Base-by-base conservation (phyloP, 1,140 invertebrate genomes). In the Drosophila arizonae region DNA sequence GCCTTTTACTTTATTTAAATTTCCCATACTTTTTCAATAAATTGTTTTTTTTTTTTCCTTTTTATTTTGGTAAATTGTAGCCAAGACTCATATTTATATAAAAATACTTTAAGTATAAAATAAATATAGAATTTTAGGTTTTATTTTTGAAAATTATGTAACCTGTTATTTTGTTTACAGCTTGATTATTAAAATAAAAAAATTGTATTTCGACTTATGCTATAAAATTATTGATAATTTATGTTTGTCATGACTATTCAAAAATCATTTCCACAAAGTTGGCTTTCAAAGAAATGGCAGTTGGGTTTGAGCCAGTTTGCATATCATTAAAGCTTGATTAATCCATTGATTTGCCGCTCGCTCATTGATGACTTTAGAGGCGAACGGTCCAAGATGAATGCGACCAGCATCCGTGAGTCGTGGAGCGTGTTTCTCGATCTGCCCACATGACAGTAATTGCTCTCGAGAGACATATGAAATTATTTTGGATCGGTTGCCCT, bases 391-490 rank as follows among this genome's bases (percentile, higher is more conserved):
- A 43, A 33, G 8, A 28, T 69, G 28, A 48, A 6, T 21, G 13
- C 30, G n/a, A 52, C 33, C 52, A 50, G 45, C 61, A 50, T 30
- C 2, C 10, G 17, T 39, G 17, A 45, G 3, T 24, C 51, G 33
- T 36, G 57, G 51, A 68, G 28, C 57, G 51, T 51, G 65, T 73
- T 73, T 69, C 45, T 8, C 43, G 39, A 15, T n/a, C 30, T 30
- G 33, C 70, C 65, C 71, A 69, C 57, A 61, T 64, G 56, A 11
- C 11, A 50, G 33, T 3, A 41, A 61, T 26, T 69, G 57, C 57
- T 62, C 51, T 73, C 28, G n/a, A 62, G 60, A 55, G 13, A 61
- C 5, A 15, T 43, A 33, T 36, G 51, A 45, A 46, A 60, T 54
- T 46, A 54, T 45, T 60, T 61, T 46, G 6, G 54, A 24, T 3